Base-by-base conservation (phyloP, 2,113 vertebrate genomes). In the Apodemus speciosus region DNA sequence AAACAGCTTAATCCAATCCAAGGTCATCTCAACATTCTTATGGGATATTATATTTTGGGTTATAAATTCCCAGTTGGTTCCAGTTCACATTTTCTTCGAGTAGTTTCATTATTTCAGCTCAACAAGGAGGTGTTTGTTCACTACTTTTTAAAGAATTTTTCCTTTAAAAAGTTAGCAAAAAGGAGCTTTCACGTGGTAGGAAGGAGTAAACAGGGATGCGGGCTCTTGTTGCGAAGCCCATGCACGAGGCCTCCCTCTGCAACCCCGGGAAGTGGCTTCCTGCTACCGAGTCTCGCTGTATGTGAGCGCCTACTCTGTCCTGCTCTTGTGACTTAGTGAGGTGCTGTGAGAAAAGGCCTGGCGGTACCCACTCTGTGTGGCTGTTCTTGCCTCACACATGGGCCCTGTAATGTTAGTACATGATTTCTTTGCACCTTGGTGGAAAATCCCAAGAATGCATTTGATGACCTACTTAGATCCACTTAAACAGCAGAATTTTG, bases 31-130 rank as follows among this genome's bases (percentile, higher is more conserved):
- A n/a, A 53, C n/a, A 83, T 32, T 15, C 25, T 43, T 75, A 53
- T 76, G 73, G 46, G 49, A 76, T 30, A 76, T 43, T 11, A 23
- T 15, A 77, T 84, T 76, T 88, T 84, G 56, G 53, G 25, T 69
- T 88, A 60, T 85, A 64, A 49, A 69, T 64, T 85, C 58, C 89
- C 43, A 27, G 4, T 43, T 84, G 62, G 49, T 20, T 91, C 27
- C 30, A 9, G 73, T 81, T 66, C 11, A 53, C 7, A 30, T 38
- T 92, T 66, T 84, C n/a, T 20, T 46, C 62, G 49, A 84, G 40
- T 38, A 4, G 30, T 68, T 60, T 8, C 53, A 53, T 9, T 25
- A 30, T 46, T 66, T 93, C 30, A 60, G 18, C 62, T 89, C 64
- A 73, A 9, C 3, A 3, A 53, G n/a, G 68, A 30, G 20, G 18